phyloP scores from a whole-genome alignment of 2,888 invertebrate genomes.

The Asteroscopus sphinx region DNA sequence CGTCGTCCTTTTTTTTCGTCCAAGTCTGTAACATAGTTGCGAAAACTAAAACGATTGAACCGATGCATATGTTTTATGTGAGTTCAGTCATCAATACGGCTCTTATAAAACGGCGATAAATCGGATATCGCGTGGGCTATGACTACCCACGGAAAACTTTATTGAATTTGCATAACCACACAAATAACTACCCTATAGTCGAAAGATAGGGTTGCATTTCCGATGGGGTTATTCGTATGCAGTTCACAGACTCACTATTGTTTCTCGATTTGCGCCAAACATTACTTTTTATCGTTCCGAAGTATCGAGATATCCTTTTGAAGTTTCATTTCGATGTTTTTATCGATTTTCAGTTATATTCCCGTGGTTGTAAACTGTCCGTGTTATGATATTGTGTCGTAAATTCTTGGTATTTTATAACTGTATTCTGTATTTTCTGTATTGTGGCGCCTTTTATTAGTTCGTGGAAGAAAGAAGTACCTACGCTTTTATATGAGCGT shows the following conservation, averaged over 20 bases:
- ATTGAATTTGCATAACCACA: slow-evolving; percentile 38
- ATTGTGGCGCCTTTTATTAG: slow-evolving; percentile 18
- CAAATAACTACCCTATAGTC: slow-evolving; percentile 16
- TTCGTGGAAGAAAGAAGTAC: slow-evolving; percentile 8
- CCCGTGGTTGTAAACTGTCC: slow-evolving; percentile 55
- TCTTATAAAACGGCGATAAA: slow-evolving; percentile 63
- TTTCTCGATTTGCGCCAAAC: slow-evolving; percentile 78
- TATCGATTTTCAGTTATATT: slow-evolving; percentile 67
- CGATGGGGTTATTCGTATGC: slow-evolving; percentile 34
- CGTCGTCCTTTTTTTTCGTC: no score
- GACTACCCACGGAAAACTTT: slow-evolving; percentile 58
- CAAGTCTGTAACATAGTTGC: slow-evolving; percentile 13
- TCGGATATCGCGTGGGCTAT: slow-evolving; percentile 61
- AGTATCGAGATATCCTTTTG: slow-evolving; percentile 75
- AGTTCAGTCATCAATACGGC: slow-evolving; percentile 53
- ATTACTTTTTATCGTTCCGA: slow-evolving; percentile 79
- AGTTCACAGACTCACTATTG: slow-evolving; percentile 73
- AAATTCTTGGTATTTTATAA: slow-evolving; percentile 35
- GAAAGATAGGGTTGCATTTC: slow-evolving; percentile 11
- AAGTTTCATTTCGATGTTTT: slow-evolving; percentile 64
- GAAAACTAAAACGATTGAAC: slow-evolving; percentile 11
- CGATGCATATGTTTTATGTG: slow-evolving; percentile 42
- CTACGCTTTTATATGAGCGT: slow-evolving; percentile 1
- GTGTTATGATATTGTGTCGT: slow-evolving; percentile 48
- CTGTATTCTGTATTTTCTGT: slow-evolving; percentile 20